Evolutionary conservation across 2,888 invertebrate species (phyloP).

Genomic region (Phengaris arion): DNA sequence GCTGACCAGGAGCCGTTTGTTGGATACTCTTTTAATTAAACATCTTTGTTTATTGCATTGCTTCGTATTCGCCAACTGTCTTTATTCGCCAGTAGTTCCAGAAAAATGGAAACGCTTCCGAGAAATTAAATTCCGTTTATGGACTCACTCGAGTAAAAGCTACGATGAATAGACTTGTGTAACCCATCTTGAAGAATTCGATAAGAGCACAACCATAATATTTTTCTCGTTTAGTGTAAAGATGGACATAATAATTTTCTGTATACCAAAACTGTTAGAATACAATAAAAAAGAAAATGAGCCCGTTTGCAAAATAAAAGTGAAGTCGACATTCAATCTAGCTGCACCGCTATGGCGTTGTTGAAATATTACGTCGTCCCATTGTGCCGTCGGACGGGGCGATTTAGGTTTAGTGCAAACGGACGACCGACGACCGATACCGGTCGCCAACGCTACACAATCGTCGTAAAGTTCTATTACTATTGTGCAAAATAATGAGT

Average conservation of each 20-base stretch:
- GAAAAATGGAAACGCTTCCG: background rate
- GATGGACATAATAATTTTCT: background rate
- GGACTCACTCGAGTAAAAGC: background rate
- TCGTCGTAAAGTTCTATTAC: too few species aligned
- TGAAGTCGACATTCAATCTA: slow-evolving; percentile 15
- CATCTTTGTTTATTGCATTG: background rate
- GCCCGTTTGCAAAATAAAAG: background rate
- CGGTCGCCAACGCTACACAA: too few species aligned
- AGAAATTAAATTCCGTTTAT: slow-evolving; percentile 8
- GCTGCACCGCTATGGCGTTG: slow-evolving; percentile 24
- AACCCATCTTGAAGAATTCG: too few species aligned
- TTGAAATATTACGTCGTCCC: slow-evolving; percentile 28
- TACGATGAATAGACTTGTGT: background rate
- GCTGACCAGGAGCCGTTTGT: background rate
- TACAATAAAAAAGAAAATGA: background rate
- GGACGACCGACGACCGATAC: background rate
- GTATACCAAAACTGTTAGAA: background rate
- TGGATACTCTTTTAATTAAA: background rate
- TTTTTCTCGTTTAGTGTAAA: background rate
- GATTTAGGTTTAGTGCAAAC: slow-evolving; percentile 33
- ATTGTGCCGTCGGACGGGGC: slow-evolving; percentile 35
- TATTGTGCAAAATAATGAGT: too few species aligned
- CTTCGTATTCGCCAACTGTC: background rate
- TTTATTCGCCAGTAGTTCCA: background rate
- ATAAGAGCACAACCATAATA: too few species aligned